These are phyloP conservation scores for Drosophila demipolita DNA, from an alignment of 2,888 invertebrate genomes.

Conservation along the genomic window DNA sequence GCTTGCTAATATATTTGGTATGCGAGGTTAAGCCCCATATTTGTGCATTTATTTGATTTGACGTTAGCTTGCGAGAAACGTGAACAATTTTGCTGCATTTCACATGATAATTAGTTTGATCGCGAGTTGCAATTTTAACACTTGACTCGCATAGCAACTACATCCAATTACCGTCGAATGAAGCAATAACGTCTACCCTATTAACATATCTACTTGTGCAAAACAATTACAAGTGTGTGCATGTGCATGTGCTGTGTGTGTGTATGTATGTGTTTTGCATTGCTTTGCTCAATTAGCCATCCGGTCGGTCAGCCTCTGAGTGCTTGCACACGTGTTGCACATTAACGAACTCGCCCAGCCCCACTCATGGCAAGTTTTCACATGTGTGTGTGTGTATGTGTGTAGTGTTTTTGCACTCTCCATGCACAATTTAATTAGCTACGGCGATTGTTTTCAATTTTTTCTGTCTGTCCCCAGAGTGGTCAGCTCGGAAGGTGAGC, in stretches of 20 bases:
- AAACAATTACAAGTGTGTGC: constrained; percentile 12
- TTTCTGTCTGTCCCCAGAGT: constrained; percentile 12
- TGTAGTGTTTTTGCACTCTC: constrained; percentile 19
- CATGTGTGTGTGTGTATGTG: constrained; percentile 8
- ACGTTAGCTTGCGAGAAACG: constrained; percentile 33
- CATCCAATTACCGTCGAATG: constrained; percentile 36
- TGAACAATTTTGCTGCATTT: constrained; percentile 46
- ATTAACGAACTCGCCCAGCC: constrained; percentile 42
- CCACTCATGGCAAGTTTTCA: not conserved
- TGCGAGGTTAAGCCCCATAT: not conserved
- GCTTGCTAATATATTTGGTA: not conserved
- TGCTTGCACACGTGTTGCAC: constrained; percentile 68
- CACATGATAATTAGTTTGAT: constrained; percentile 65
- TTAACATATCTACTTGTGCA: constrained; percentile 5
- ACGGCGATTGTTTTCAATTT: constrained; percentile 30
- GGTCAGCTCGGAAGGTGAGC: constrained; percentile 43
- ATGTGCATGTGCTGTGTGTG: not conserved
- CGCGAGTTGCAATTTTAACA: constrained; percentile 56
- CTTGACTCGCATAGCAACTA: constrained; percentile 38
- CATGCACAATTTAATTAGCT: constrained; percentile 27
- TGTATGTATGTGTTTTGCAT: constrained; percentile 16
- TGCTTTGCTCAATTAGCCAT: constrained; percentile 39
- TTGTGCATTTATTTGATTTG: not conserved
- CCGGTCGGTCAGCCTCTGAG: constrained; percentile 18
- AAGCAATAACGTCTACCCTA: constrained; percentile 46